phyloP scores from a whole-genome alignment of 2,113 vertebrate genomes.

The Pipa parva region DNA sequence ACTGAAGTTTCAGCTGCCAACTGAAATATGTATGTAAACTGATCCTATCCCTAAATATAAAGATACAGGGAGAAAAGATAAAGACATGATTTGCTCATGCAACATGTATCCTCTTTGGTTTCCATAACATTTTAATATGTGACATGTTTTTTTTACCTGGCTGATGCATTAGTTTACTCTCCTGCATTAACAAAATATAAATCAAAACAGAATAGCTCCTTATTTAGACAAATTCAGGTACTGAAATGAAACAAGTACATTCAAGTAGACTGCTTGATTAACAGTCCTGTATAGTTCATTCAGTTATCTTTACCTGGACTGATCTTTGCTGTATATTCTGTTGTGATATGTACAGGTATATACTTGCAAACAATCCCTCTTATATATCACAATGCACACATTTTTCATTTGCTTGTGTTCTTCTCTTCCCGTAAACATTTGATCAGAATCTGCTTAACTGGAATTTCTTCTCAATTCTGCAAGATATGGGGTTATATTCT shows the following conservation, averaged over 20 bases:
- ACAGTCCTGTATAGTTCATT: background rate
- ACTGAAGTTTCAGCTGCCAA: slow-evolving; percentile 17
- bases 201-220: background rate
- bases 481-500: background rate
- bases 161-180: slow-evolving; percentile 13
- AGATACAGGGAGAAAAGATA: background rate
- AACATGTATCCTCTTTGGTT: slow-evolving; percentile 39
- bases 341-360: slow-evolving; percentile 4
- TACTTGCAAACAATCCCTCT: slow-evolving; percentile 13
- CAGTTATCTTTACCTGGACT: slow-evolving; percentile 7
- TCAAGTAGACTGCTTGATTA: slow-evolving; percentile 7
- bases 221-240: slow-evolving; percentile 4
- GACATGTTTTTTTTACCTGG: slow-evolving; percentile 31
- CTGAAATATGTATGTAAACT: slow-evolving; percentile 10
- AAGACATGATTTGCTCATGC: slow-evolving; percentile 29
- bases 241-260: slow-evolving; percentile 6
- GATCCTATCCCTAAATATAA: slow-evolving; percentile 15
- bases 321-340: slow-evolving; percentile 1
- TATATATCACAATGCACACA: slow-evolving; percentile 14
- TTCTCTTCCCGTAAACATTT: slow-evolving; percentile 1
- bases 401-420: slow-evolving; percentile 19
- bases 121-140: slow-evolving; percentile 31
- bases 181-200: slow-evolving; percentile 17
- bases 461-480: background rate
- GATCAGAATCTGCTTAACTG: background rate